These are phyloP conservation scores for Metaphire vulgaris DNA, from an alignment of 1,140 invertebrate species.

Conservation along the genomic window DNA sequence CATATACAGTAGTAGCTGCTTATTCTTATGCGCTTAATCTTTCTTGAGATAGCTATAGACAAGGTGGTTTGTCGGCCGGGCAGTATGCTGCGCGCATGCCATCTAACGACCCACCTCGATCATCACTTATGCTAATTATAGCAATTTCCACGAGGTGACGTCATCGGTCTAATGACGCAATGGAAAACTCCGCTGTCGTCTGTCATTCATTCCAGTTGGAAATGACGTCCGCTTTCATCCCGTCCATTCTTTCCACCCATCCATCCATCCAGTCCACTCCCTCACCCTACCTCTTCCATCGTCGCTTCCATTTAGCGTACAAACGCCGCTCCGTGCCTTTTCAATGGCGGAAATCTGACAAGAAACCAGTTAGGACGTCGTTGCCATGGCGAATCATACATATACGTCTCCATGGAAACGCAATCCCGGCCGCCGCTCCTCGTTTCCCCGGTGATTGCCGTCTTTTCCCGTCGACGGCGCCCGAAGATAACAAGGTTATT, in stretches of 20 bases:
- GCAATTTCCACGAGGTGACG: not conserved
- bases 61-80: no score
- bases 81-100: no score
- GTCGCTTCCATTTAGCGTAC: no score
- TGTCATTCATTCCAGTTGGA: no score
- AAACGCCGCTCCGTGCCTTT: not conserved
- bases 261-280: no score
- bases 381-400: not conserved
- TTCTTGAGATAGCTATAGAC: no score
- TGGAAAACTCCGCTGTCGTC: not conserved
- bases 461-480: not conserved
- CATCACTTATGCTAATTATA: not conserved
- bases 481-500: conserved; percentile 2
- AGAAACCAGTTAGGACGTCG: not conserved
- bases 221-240: no score
- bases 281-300: no score
- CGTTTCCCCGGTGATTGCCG: not conserved
- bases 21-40: no score
- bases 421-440: not conserved
- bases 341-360: not conserved
- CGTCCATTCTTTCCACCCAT: no score
- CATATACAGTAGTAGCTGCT: no score
- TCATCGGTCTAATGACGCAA: not conserved
- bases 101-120: not conserved
- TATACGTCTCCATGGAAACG: not conserved